Percentiles rank a stretch among this genome's conserved stretches.
phyloP scores from a whole-genome alignment of 2,113 vertebrate genomes.

The Herpetotheres cachinnans region DNA sequence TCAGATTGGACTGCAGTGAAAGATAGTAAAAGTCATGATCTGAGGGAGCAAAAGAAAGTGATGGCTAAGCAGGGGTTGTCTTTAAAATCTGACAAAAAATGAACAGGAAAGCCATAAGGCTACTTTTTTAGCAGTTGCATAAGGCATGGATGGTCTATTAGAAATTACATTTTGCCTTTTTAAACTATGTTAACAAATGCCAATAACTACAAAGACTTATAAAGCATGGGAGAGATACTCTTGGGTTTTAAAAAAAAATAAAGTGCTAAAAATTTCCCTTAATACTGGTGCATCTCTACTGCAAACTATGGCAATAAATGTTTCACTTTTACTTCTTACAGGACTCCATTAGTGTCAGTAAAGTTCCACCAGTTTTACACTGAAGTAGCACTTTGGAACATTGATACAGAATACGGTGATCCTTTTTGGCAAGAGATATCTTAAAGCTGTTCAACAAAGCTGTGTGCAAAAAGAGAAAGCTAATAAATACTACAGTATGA shows the following conservation, averaged over 20 bases:
- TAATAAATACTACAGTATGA: conserved; percentile 2
- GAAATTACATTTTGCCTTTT: not conserved
- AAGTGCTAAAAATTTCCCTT: conserved; percentile 35
- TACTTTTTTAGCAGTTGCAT: not conserved
- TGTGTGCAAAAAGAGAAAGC: not conserved
- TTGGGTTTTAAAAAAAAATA: not conserved
- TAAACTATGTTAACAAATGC: not conserved
- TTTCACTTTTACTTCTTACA: not conserved
- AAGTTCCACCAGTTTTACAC: conserved; percentile 5
- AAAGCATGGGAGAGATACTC: not conserved
- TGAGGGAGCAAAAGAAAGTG: not conserved
- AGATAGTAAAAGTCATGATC: not conserved
- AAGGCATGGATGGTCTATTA: conserved; percentile 23
- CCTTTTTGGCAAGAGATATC: conserved; percentile 52
- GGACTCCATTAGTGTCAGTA: not conserved
- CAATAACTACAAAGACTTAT: not conserved
- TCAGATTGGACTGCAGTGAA: not conserved
- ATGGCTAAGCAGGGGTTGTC: not conserved
- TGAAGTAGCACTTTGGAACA: conserved; percentile 44
- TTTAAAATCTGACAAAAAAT: not conserved
- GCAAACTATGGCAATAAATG: not conserved
- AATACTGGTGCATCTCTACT: not conserved
- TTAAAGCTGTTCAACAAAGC: conserved; percentile 54
- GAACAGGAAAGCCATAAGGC: not conserved
- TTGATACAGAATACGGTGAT: not conserved